Evolutionary conservation across 2,888 invertebrate genomes (phyloP), one percentile per base, ranked within the genome.

Genomic region (Endotricha flammealis): DNA sequence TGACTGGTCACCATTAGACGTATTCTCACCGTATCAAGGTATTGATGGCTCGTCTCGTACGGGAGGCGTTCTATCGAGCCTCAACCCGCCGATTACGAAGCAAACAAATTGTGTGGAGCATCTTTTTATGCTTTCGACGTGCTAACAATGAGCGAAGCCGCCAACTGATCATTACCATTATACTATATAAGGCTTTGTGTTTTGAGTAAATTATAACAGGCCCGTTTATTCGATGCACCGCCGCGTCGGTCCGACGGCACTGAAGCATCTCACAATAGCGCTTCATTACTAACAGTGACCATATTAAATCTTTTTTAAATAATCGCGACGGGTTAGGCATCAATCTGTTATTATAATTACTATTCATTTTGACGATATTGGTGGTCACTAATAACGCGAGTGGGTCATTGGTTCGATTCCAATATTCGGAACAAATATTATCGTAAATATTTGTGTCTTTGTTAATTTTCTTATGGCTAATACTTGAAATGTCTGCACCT

Each of bases 171-270:
- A 83, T 83, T 83, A 82, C 74, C 74, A 85, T 82, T 85, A 82
- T 80, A 65, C 79, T 77, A 47, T 79, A 77, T 77, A 81, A 69
- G 83, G 83, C 82, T 82, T 85, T 86, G 85, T 86, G 75, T 86
- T 85, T 86, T 85, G 83, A 82, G 85, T 85, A 83, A 86, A 85
- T 85, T 85, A 85, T 86, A 85, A 83, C 82, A 81, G 78, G 66
- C 67, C 67, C 69, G 65, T 70, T 76, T 74, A 73, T 77, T 69
- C 67, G 74, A 78, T 69, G 68, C 64, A 71, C 69, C 67, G 74
- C 77, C 69, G 68, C 64, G 71, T 69, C 73, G 67, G 62, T 53
- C 56, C 53, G 64, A 60, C 62, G 60, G 59, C 64, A 53, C 60
- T 59, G 44, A 48, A 50, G 45, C 48, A 41, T 42, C 47, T 48